Evolutionary conservation across 2,797 vertebrate genomes (phyloP).

Genomic region (Premnoplex brunnescens): DNA sequence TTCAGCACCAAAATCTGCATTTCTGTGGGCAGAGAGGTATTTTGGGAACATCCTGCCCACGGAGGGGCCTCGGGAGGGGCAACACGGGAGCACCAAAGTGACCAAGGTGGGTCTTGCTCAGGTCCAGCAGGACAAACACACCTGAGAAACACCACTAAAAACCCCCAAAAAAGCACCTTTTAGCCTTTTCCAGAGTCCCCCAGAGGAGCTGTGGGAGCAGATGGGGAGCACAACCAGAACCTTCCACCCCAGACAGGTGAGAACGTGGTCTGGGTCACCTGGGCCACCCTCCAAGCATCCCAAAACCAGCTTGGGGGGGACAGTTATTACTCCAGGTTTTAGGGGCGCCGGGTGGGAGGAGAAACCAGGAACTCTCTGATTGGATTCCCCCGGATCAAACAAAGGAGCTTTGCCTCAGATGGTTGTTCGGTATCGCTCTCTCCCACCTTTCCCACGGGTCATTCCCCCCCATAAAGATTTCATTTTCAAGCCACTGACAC

Average conservation of each 20-base stretch:
- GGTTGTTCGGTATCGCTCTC: too few species aligned
- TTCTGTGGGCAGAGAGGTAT: not conserved
- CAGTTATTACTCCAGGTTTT: not conserved
- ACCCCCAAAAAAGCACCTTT: not conserved
- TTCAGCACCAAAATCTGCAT: not conserved
- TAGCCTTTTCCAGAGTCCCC: not conserved
- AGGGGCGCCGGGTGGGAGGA: not conserved
- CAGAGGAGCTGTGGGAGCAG: not conserved
- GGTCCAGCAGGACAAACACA: not conserved
- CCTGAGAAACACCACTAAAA: not conserved
- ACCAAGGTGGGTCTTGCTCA: not conserved
- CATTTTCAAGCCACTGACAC: not conserved
- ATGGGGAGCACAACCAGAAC: not conserved
- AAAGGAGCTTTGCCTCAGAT: not conserved
- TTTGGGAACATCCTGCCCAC: accelerated
- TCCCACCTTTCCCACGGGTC: too few species aligned
- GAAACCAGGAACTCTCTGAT: not conserved
- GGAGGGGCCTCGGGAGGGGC: not conserved
- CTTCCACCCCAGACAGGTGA: not conserved
- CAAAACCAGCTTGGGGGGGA: accelerated
- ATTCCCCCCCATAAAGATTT: not conserved
- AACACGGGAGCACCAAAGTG: not conserved
- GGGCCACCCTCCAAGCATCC: accelerated
- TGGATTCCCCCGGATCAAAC: too few species aligned
- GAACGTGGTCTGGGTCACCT: not conserved